Conservation (phyloP, 2,113 vertebrate genomes). For the Sigmodon hispidus region DNA sequence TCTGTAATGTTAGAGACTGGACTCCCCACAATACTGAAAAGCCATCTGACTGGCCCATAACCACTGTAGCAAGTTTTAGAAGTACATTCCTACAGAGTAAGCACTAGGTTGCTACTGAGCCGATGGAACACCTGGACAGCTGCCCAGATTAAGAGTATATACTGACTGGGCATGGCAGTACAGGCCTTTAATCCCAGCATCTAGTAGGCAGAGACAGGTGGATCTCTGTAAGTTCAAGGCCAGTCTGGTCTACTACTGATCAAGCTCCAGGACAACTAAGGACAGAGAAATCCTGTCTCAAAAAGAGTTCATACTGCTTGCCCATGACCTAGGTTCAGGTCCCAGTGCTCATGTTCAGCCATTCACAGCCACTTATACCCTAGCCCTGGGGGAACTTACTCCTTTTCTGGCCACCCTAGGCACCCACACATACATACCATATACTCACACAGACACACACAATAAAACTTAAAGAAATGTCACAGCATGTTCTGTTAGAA, state of each 20-base stretch:
- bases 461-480: not conserved
- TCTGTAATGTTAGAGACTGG: not conserved
- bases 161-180: not conserved
- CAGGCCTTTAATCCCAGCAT: not conserved
- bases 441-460: not conserved
- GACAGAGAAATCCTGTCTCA: not conserved
- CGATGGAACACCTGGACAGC: not conserved
- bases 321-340: not conserved
- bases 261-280: not conserved
- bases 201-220: not conserved
- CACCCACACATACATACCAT: not conserved
- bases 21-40: not conserved
- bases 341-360: not conserved
- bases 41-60: not conserved
- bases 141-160: not conserved
- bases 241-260: not conserved
- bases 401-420: not conserved
- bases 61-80: not conserved
- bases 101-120: not conserved
- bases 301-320: not conserved
- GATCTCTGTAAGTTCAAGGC: not conserved
- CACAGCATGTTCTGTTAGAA: not conserved
- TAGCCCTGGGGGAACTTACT: not conserved
- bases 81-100: not conserved
- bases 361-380: not conserved